phyloP scores from a whole-genome alignment of 2,797 vertebrate species.

The Avahi laniger region DNA sequence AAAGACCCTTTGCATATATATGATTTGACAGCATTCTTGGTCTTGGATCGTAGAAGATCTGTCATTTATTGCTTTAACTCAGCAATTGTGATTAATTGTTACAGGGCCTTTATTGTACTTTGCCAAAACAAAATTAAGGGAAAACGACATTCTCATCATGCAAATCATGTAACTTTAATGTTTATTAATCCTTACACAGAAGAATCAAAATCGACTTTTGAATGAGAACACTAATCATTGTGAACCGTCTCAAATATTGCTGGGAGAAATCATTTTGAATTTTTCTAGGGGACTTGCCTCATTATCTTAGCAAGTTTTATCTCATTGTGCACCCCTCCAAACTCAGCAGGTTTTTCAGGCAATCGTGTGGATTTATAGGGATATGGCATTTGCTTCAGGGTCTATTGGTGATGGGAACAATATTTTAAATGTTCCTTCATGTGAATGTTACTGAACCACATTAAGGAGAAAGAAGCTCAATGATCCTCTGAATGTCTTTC shows the following conservation, averaged over 20 bases:
- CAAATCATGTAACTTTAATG: conserved; percentile 51
- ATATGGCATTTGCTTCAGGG: neutral
- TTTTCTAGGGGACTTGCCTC: neutral
- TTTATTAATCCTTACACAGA: conserved; percentile 51
- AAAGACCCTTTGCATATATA: conserved; percentile 8
- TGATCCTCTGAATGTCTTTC: neutral
- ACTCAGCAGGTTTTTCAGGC: neutral
- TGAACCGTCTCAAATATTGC: neutral
- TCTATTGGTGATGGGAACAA: neutral
- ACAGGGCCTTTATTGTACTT: conserved; percentile 37
- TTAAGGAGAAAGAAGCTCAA: neutral
- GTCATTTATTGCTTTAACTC: conserved; percentile 41
- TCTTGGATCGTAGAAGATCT: neutral
- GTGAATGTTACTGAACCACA: neutral
- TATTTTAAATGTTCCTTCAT: neutral
- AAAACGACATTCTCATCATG: conserved; percentile 47
- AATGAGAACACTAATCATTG: conserved; percentile 14
- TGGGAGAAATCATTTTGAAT: neutral
- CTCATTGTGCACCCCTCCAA: neutral
- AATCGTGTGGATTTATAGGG: neutral
- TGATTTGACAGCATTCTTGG: conserved; percentile 18
- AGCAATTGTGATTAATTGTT: conserved; percentile 58
- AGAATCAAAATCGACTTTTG: conserved; percentile 38
- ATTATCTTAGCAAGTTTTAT: neutral
- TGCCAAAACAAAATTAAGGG: conserved; percentile 57